Conservation (phyloP, 2,113 vertebrate genomes). For the Penelope pileata region DNA sequence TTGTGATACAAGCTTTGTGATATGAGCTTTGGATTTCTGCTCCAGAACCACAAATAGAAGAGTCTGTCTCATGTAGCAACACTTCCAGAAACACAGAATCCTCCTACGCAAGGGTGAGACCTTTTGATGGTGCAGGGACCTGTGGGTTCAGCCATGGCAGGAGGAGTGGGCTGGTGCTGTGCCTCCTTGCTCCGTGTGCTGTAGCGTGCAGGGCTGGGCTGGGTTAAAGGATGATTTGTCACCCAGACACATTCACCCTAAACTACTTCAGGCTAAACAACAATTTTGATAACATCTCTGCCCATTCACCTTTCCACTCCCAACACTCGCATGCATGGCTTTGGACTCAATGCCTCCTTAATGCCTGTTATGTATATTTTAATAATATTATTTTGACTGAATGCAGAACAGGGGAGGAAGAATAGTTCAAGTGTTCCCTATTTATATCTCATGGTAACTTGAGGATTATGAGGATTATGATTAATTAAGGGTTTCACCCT, state of each 20-base stretch:
- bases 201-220: background rate
- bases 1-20: too few species aligned
- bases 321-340: background rate
- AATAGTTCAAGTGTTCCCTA: background rate
- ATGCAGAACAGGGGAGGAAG: background rate
- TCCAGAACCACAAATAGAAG: background rate
- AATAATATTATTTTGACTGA: background rate
- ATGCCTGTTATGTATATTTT: background rate
- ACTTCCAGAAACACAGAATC: background rate
- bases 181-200: background rate
- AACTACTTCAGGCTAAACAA: background rate
- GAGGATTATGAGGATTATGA: background rate
- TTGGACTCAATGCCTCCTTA: background rate
- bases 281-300: background rate
- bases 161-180: background rate
- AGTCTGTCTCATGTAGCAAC: background rate
- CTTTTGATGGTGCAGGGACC: background rate
- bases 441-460: background rate
- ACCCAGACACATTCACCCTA: background rate
- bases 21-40: background rate
- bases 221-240: background rate
- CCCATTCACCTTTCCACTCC: background rate
- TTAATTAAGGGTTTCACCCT: background rate
- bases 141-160: background rate
- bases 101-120: background rate